phyloP scores from a whole-genome alignment of 2,888 invertebrate species.

The Unio delphinus region DNA sequence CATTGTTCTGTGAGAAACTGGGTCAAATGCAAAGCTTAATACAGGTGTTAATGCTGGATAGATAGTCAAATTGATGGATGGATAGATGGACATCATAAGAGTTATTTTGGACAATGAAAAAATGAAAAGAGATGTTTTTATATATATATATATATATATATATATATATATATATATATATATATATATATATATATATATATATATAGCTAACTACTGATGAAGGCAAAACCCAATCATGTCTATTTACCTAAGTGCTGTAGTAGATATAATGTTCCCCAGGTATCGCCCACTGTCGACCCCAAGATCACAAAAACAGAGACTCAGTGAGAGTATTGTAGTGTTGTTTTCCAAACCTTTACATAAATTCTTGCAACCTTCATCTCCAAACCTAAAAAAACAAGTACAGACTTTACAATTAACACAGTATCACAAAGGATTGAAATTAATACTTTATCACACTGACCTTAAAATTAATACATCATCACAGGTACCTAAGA shows the following conservation, averaged over 20 bases:
- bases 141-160: too few relatives aligned
- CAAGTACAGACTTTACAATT: not conserved
- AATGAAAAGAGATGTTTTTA: too few relatives aligned
- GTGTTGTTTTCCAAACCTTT: conserved; percentile 60
- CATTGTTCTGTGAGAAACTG: too few relatives aligned
- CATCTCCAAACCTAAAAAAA: conserved; percentile 66
- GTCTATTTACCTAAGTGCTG: conserved; percentile 61
- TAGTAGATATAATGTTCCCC: conserved; percentile 61
- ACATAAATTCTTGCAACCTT: conserved; percentile 65
- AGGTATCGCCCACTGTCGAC: conserved; percentile 60
- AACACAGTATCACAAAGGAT: not conserved
- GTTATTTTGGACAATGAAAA: too few relatives aligned
- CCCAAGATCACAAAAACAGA: conserved; percentile 67
- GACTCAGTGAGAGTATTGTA: conserved; percentile 62
- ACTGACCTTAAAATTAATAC: not conserved
- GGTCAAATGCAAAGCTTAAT: too few relatives aligned
- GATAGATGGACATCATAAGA: too few relatives aligned
- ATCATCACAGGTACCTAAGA: too few relatives aligned
- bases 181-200: too few relatives aligned
- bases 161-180: too few relatives aligned
- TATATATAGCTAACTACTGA: too few relatives aligned
- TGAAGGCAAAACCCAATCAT: not conserved
- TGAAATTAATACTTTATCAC: not conserved
- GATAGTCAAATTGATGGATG: too few relatives aligned
- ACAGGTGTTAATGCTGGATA: too few relatives aligned